Conservation (phyloP, 2,113 vertebrate species). For the Salvator merianae region DNA sequence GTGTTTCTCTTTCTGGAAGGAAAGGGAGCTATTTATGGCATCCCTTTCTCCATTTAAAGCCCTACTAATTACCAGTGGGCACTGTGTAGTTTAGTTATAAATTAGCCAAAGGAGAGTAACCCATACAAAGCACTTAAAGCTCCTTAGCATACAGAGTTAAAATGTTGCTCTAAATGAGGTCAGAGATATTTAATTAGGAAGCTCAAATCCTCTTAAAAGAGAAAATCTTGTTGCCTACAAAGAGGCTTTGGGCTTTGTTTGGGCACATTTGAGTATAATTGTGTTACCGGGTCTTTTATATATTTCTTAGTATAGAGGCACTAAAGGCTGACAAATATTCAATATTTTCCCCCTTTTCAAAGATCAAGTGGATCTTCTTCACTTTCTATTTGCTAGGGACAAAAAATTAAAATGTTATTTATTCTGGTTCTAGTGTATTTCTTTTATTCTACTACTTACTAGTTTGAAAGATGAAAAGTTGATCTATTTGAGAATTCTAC, state of each 20-base stretch:
- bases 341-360: background rate
- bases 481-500: background rate
- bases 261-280: background rate
- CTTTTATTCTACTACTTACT: background rate
- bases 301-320: background rate
- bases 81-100: background rate
- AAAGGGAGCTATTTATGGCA: conserved; percentile 18
- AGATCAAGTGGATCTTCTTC: background rate
- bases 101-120: conserved; percentile 17
- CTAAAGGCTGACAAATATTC: background rate
- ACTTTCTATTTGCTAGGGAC: background rate
- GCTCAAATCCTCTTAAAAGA: conserved; percentile 21
- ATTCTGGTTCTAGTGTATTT: background rate
- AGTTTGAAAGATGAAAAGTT: background rate
- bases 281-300: conserved; percentile 1
- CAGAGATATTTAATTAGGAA: conserved; percentile 2
- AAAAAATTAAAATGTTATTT: background rate
- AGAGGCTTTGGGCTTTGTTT: conserved; percentile 22
- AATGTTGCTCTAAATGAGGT: conserved; percentile 24
- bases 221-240: conserved; percentile 21
- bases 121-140: conserved; percentile 20
- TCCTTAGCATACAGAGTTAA: conserved; percentile 26
- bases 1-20: background rate
- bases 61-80: background rate
- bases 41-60: conserved; percentile 1